A percentile compares a stretch with the other conserved stretches of the same genome.
Conservation (phyloP, 2,888 invertebrate species). For the Deilephila porcellus region DNA sequence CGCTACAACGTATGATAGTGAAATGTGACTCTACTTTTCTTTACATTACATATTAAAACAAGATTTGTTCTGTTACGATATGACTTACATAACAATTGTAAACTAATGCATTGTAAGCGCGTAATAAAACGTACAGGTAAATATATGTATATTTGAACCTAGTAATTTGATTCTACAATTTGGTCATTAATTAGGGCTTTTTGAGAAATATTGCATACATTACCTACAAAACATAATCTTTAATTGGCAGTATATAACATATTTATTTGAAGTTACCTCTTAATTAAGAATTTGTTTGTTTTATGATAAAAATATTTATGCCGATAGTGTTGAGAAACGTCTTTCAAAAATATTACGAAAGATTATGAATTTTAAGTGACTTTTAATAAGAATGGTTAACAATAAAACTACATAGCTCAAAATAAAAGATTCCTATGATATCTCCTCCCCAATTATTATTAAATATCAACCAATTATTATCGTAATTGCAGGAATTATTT, state of each 20-base stretch:
- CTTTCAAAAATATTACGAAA: too few species aligned
- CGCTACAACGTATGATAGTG: slow-evolving; percentile 44
- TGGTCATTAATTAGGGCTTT: too few species aligned
- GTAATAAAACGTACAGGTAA: background rate
- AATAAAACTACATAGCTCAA: background rate
- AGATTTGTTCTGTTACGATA: background rate
- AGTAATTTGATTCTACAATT: too few species aligned
- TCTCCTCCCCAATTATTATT: background rate
- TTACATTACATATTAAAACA: slow-evolving; percentile 4
- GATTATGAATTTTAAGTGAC: too few species aligned
- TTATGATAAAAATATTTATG: too few species aligned
- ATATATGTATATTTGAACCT: too few species aligned
- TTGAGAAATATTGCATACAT: too few species aligned
- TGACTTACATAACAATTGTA: background rate
- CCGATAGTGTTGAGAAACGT: too few species aligned
- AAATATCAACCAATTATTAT: background rate
- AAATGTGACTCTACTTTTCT: slow-evolving; percentile 43
- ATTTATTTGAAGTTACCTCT: too few species aligned
- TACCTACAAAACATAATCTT: too few species aligned
- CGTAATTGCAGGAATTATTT: background rate
- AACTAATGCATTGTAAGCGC: background rate
- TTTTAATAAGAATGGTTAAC: background rate
- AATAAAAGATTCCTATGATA: background rate
- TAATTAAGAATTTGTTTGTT: too few species aligned
- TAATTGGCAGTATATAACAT: too few species aligned